These are phyloP conservation scores for Thymelicus lineola DNA, from an alignment of 2,888 invertebrate genomes.

Conservation along the genomic window DNA sequence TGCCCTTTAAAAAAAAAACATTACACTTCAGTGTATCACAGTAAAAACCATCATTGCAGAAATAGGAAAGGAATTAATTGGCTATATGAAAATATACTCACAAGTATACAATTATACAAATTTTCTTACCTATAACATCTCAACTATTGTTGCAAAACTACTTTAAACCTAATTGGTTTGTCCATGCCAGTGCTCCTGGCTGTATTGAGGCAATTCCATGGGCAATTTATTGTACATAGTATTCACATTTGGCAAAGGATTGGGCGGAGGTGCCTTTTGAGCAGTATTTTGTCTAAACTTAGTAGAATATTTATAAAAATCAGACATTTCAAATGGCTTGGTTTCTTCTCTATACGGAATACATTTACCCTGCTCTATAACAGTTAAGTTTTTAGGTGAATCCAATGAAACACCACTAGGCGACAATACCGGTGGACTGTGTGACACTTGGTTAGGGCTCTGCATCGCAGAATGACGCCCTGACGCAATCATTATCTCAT, in stretches of 20 bases:
- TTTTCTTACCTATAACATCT: background rate
- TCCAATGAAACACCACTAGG: conserved; percentile 86
- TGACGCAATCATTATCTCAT: conserved; percentile 74
- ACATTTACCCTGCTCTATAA: conserved; percentile 95
- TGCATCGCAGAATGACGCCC: conserved; percentile 79
- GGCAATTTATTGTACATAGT: conserved; percentile 72
- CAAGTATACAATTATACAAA: too few relatives aligned
- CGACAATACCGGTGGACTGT: conserved; percentile 70
- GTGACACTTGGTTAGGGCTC: conserved; percentile 68
- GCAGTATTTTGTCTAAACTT: conserved; percentile 90
- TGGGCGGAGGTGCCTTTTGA: conserved; percentile 60
- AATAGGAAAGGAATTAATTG: too few relatives aligned
- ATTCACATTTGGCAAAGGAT: conserved; percentile 58
- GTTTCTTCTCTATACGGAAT: conserved; percentile 97
- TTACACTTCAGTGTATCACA: too few relatives aligned
- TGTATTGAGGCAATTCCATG: conserved; percentile 73
- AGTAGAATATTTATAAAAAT: conserved; percentile 98
- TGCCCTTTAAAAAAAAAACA: too few relatives aligned
- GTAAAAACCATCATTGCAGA: too few relatives aligned
- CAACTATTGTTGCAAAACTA: conserved; percentile 1
- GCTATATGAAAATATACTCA: too few relatives aligned
- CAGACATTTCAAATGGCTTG: conserved; percentile 99
- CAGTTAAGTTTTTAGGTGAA: conserved; percentile 92
- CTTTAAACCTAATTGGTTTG: conserved; percentile 59
- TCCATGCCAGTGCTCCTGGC: conserved; percentile 75